Conservation (phyloP, 2,113 vertebrate species). For the Pituophis catenifer region DNA sequence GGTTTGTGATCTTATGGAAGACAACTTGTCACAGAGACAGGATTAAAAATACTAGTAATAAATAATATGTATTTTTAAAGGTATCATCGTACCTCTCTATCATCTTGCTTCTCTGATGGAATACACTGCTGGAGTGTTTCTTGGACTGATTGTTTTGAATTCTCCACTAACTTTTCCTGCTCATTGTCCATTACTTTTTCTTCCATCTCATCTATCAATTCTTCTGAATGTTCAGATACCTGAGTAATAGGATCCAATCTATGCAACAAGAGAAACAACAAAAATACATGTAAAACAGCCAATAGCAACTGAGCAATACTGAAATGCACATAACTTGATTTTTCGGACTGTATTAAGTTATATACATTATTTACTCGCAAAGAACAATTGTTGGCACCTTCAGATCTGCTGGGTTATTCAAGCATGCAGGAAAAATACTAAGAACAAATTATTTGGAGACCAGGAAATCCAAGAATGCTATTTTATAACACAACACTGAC, state of each 20-base stretch:
- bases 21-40: background rate
- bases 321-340: background rate
- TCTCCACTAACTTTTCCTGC: constrained; percentile 21
- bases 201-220: constrained; percentile 37
- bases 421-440: background rate
- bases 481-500: background rate
- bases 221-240: constrained; percentile 56
- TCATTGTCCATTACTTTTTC: constrained; percentile 32
- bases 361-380: background rate
- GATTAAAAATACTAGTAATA: background rate
- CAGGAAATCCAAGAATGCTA: background rate
- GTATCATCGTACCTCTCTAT: constrained; percentile 56
- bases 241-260: constrained; percentile 49
- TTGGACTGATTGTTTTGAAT: constrained; percentile 7
- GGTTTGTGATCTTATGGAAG: background rate
- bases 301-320: background rate
- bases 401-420: background rate
- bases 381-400: background rate
- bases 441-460: background rate
- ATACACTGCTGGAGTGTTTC: constrained; percentile 31
- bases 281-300: background rate
- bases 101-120: constrained; percentile 57
- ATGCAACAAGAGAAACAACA: constrained; percentile 10
- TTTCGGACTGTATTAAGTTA: background rate
- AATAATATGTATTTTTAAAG: background rate